A percentile compares a stretch with the other conserved stretches of the same genome.
Evolutionary conservation across 2,888 invertebrate species (phyloP).

Genomic region (Eristalis intricaria): DNA sequence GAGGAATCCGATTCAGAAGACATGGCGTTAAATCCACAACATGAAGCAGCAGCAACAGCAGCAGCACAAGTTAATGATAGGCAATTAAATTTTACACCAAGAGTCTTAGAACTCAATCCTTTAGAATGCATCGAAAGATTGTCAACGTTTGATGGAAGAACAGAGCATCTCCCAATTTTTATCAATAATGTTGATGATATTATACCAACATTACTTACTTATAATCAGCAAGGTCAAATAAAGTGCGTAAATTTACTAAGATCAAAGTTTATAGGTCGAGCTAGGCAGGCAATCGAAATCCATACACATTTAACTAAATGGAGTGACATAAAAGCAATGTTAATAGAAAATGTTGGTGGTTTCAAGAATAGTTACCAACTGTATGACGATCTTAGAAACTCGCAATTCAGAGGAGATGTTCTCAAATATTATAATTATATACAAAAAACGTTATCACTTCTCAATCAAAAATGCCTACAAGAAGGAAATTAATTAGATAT

Average conservation of each 20-base stretch:
- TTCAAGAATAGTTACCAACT: too few relatives aligned
- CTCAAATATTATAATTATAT: constrained; percentile 1
- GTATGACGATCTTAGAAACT: not conserved
- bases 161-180: too few relatives aligned
- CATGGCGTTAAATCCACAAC: not conserved
- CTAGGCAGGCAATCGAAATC: constrained; percentile 11
- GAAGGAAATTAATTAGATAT: too few relatives aligned
- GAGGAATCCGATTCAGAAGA: not conserved
- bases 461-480: constrained; percentile 35
- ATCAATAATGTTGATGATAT: too few relatives aligned
- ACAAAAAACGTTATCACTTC: constrained; percentile 4
- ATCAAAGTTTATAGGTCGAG: not conserved
- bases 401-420: constrained; percentile 7
- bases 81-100: not conserved
- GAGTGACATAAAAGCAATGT: constrained; percentile 23
- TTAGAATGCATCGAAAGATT: too few relatives aligned
- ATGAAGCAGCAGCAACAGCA: too few relatives aligned
- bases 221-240: too few relatives aligned
- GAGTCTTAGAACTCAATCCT: not conserved
- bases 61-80: too few relatives aligned
- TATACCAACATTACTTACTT: too few relatives aligned
- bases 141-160: too few relatives aligned
- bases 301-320: constrained; percentile 19
- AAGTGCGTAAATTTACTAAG: too few relatives aligned
- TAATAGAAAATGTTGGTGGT: constrained; percentile 32